Base-by-base conservation (phyloP, 2,113 vertebrate species). In the Siphamia tubifer region DNA sequence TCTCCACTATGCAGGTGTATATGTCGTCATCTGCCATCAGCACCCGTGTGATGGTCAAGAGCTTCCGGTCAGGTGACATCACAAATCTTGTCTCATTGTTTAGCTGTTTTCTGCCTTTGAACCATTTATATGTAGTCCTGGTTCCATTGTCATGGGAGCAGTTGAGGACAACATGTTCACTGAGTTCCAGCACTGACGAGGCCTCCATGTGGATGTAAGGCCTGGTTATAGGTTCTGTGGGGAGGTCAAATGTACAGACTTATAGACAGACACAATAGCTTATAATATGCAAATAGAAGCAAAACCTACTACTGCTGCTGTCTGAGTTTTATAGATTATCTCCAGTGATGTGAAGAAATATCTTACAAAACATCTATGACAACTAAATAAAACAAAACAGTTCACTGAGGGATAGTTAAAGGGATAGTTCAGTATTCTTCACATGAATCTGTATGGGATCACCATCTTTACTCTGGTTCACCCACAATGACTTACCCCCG, bases 101-200 rank as follows among this genome's bases (percentile, higher is more conserved):
- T 72, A 98, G 92, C 0, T 92, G 94, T 40, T 94, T 94, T 55
- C 94, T 95, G 0, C 95, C 96, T 87, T 98, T 98, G 65, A 94
- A 87, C 97, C 97, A 99, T 17, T 89, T 95, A 79, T 99, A 99
- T 9, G 84, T 86, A 17, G 95, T 92, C 67, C 96, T 96, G 62
- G 97, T 98, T 49, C 97, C 97, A 0, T 96, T 96, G 36, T 96
- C 94, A 0, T 98, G 97, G 0, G 94, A 95, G 67, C 97, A 99
- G 93, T 96, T 98, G 57, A 99, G 89, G 8, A 93, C 85, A 74
- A 98, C 92, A 68, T 94, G 92, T 77, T 98, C 94, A 0, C 93
- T 96, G 74, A 96, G 94, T 82, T 99, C 97, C 82, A 99, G 90
- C 6, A 99, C 94, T 0, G 96, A 95, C 1, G 94, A 93, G 0